Evolutionary conservation across 2,113 vertebrate species (phyloP), one percentile per base, ranked within the genome.

Genomic region (Nematolebias whitei): DNA sequence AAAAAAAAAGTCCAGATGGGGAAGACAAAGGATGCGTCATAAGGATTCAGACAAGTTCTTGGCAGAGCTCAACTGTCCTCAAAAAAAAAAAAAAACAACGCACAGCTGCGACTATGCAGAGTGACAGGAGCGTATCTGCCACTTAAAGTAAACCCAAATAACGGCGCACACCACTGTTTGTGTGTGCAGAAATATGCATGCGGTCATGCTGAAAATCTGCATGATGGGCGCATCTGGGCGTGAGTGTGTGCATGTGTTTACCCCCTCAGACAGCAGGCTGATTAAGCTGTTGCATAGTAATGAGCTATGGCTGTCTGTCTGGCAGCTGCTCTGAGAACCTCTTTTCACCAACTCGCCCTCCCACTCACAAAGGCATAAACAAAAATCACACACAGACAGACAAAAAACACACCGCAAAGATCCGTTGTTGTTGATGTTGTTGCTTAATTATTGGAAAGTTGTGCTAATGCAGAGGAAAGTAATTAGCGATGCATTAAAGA

Each of bases 201-300:
- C 75, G 51, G 72, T 71, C 71, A 74, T 76, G 79, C 80, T 85
- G 61, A 78, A 82, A 83, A 88, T 85, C 29, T 82, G 80, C 86
- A 85, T 82, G 80, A 82, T 74, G 78, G 77, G 78, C 82, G 86
- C 82, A 85, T 85, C 69, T 83, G 86, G 50, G 39, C 14, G 68
- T 58, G 68, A 41, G 71, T 73, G 66, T 47, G 51, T 57, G 67
- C 52, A 60, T 73, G 69, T 61, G 77, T 55, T 67, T 71, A 26
- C 56, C 11, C 32, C 76, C 68, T 85, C 80, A 87, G 87, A 91
- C 88, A 89, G 85, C 74, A 74, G 88, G 85, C 87, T 91, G 90
- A 92, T 91, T 91, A 92, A 92, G 90, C 87, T 83, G 76, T 90
- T 88, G 91, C 86, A 92, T 93, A 91, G 89, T 90, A 92, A 92